Conservation (phyloP, 2,113 vertebrate genomes). For the Nannobrachium achirus region DNA sequence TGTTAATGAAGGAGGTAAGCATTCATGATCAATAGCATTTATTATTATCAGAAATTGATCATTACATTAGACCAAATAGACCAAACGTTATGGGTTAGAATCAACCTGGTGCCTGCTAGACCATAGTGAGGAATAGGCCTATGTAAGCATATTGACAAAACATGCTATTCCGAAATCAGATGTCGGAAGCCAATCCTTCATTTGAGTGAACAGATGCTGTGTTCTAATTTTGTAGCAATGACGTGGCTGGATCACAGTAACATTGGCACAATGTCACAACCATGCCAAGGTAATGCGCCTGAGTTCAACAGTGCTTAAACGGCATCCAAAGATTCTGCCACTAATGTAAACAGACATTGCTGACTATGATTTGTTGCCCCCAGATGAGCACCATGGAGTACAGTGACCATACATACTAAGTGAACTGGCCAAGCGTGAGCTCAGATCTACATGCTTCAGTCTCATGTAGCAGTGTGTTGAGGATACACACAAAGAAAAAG, state of each 20-base stretch:
- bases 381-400: background rate
- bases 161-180: constrained; percentile 1
- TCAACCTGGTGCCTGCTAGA: constrained; percentile 11
- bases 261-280: constrained; percentile 18
- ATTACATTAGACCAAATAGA: background rate
- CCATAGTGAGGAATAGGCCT: constrained; percentile 1
- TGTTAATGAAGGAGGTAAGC: background rate
- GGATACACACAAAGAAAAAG: constrained; percentile 13
- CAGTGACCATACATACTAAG: background rate
- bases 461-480: background rate
- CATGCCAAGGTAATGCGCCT: background rate
- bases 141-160: constrained; percentile 6
- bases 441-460: background rate
- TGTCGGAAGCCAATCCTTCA: constrained; percentile 21
- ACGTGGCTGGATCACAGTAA: constrained; percentile 22
- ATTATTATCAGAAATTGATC: background rate
- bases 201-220: constrained; percentile 45
- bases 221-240: constrained; percentile 32
- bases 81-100: background rate
- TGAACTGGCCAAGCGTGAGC: constrained; percentile 29
- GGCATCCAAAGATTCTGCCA: constrained; percentile 25
- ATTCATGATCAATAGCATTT: background rate
- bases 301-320: background rate
- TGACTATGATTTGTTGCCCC: background rate
- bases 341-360: constrained; percentile 18